Base-by-base conservation (phyloP, 2,888 invertebrate species). In the Meiosimyza platycephala region DNA sequence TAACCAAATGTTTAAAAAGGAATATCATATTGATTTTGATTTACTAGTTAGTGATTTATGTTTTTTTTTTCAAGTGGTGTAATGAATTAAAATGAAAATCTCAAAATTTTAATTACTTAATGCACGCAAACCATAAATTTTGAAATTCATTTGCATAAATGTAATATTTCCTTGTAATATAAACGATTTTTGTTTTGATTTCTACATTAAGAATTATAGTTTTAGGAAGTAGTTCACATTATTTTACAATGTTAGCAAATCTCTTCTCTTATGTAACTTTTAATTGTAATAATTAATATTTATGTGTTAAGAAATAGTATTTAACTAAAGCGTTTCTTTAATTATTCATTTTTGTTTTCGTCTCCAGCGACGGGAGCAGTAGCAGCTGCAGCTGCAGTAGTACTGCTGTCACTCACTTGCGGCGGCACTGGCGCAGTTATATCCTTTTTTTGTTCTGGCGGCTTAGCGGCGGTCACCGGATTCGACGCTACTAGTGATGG, bases 201-300 rank as follows among this genome's bases (percentile, higher is more conserved):
- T 55, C 54, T 55, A 64, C 50, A 64, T 51, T 64, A 50, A 50
- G 64, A 18, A 64, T 18, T 51, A 40, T 40, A 64, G 51, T 64
- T 50, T 50, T 50, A 64, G 40, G 16, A 68, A 67, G 50, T 60
- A 66, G 54, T 72, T 54, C 72, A 66, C 60, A 72, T 57, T 66
- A 72, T 66, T 72, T 72, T 64, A 64, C 68, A 72, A 33, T 16
- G 55, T 51, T 71, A 68, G 57, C 65, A 33, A 68, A 72, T 66
- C 60, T 72, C 60, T 66, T 65, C 50, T 71, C 51, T 51, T 66
- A 59, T 59, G 40, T 51, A 70, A 62, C 51, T 54, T 62, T 63
- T 52, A 71, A 22, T 55, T 64, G 57, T 63, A 52, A 47, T 60
- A 60, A 70, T 62, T 70, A 70, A 40, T 67, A 55, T 47, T 55